phyloP scores from a whole-genome alignment of 2,888 invertebrate species.

The Eupeodes latifasciatus region DNA sequence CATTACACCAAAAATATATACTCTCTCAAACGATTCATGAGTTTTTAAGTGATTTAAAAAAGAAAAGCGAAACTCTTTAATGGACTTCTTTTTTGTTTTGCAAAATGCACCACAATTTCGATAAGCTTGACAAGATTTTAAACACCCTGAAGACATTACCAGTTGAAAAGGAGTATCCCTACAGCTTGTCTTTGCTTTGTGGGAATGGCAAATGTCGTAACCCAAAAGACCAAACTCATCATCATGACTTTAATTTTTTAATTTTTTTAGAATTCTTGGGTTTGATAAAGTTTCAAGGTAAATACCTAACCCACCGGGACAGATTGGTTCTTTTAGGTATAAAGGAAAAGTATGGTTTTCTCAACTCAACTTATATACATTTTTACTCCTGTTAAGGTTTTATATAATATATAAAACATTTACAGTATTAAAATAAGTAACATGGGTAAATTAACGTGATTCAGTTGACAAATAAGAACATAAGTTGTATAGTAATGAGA shows the following conservation, averaged over 20 bases:
- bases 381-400: too few relatives aligned
- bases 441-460: background rate
- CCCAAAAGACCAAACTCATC: conserved; percentile 2
- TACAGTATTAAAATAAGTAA: background rate
- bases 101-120: background rate
- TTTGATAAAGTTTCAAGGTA: background rate
- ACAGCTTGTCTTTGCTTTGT: background rate
- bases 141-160: background rate
- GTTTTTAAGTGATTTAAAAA: conserved; percentile 4
- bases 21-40: background rate
- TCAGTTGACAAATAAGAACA: background rate
- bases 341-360: background rate
- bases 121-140: conserved; percentile 18
- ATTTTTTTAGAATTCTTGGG: background rate
- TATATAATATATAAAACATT: too few relatives aligned
- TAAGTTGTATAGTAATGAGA: background rate
- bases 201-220: background rate
- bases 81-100: background rate
- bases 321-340: background rate
- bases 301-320: background rate
- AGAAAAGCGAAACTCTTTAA: background rate
- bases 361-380: too few relatives aligned
- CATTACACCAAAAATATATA: background rate
- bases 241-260: background rate
- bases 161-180: background rate